A percentile compares a stretch with the other conserved stretches of the same genome.
Conservation (phyloP, 2,888 invertebrate species). For the Himalopsyche anomala region DNA sequence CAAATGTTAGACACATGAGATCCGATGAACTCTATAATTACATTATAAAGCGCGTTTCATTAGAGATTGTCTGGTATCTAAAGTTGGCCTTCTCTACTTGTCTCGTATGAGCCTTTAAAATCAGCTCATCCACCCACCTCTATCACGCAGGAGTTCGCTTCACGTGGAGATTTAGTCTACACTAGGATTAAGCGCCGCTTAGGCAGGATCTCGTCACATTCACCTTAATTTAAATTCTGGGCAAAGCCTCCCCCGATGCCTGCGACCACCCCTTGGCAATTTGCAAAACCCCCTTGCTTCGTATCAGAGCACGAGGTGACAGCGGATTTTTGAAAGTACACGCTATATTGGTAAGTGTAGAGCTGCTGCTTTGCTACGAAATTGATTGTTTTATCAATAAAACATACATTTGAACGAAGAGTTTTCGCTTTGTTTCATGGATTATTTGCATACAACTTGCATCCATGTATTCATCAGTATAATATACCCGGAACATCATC, state of each 20-base stretch:
- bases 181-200: conserved; percentile 22
- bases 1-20: no score
- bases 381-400: no score
- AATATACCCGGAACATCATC: no score
- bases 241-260: conserved; percentile 27
- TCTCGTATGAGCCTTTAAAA: background rate
- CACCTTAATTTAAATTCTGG: conserved; percentile 45
- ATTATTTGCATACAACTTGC: no score
- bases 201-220: conserved; percentile 40
- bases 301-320: background rate
- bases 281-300: background rate
- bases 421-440: no score
- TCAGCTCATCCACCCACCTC: background rate
- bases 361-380: no score
- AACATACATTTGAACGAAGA: no score
- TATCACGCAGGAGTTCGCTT: conserved; percentile 16
- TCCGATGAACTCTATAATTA: no score
- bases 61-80: no score
- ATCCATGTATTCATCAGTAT: no score
- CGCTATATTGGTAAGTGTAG: background rate
- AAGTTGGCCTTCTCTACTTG: background rate
- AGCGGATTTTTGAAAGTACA: background rate
- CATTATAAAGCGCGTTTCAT: no score
- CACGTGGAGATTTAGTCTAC: background rate
- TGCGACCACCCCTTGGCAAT: conserved; percentile 29